Conservation (phyloP, 2,888 invertebrate genomes). For the Noctua janthina region DNA sequence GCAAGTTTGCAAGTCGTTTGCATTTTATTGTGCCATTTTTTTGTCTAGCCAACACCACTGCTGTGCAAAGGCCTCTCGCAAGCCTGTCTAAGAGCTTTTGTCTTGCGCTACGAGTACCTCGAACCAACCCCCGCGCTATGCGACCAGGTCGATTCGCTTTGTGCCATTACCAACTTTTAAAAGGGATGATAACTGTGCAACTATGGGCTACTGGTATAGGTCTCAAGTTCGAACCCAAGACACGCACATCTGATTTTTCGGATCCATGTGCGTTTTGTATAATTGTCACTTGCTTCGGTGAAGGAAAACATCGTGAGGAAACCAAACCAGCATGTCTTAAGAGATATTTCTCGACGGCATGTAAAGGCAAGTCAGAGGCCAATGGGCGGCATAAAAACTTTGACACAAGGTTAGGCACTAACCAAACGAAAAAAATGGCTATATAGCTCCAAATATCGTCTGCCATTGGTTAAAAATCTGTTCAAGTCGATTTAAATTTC, state of each 20-base stretch:
- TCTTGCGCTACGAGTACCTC: too few relatives aligned
- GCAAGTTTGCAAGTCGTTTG: not conserved
- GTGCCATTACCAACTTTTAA: not conserved
- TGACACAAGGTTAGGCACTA: not conserved
- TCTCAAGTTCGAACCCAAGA: too few relatives aligned
- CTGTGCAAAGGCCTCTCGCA: not conserved
- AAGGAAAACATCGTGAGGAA: not conserved
- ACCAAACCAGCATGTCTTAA: not conserved
- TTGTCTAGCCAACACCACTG: not conserved
- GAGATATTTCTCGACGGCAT: not conserved
- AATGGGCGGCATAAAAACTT: not conserved
- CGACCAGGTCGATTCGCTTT: not conserved
- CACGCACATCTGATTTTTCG: too few relatives aligned
- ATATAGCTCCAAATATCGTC: not conserved
- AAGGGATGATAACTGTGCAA: not conserved
- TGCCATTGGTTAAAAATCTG: not conserved
- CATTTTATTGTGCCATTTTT: not conserved
- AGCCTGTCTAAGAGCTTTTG: not conserved
- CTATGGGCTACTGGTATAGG: not conserved
- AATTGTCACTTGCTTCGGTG: too few relatives aligned
- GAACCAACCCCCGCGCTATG: not conserved
- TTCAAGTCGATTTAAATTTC: not conserved
- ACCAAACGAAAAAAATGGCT: not conserved
- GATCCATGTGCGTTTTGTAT: too few relatives aligned
- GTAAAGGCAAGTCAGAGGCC: too few relatives aligned